Conservation (phyloP, 92 coral and sea anemone genomes). For the Epizoanthus illoricatus region DNA sequence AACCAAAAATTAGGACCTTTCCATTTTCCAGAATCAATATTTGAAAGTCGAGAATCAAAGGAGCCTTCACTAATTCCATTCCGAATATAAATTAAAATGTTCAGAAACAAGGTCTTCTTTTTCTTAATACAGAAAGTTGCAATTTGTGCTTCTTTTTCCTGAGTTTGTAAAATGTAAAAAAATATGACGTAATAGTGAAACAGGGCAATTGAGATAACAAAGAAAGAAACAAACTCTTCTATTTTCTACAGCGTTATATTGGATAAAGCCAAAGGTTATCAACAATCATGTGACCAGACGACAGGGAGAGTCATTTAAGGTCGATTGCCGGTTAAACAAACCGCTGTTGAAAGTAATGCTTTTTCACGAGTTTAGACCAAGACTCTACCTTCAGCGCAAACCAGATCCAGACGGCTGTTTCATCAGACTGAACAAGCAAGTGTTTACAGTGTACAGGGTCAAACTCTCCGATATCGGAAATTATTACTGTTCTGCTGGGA, state of each 20-base stretch:
- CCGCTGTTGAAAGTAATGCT: neutral
- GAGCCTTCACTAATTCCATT: too few relatives aligned
- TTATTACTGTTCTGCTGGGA: conserved; percentile 39
- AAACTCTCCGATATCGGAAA: conserved; percentile 26
- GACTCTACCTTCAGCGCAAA: neutral
- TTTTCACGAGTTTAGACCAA: conserved; percentile 20
- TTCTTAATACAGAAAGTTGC: too few relatives aligned
- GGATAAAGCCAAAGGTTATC: conserved; percentile 2
- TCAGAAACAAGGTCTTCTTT: too few relatives aligned
- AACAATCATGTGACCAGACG: conserved; percentile 12
- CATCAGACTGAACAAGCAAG: conserved; percentile 22
- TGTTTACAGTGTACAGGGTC: conserved; percentile 30
- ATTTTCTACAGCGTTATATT: neutral
- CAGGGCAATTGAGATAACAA: too few relatives aligned
- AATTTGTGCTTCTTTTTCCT: too few relatives aligned
- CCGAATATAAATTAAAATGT: too few relatives aligned
- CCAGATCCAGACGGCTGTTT: conserved; percentile 32
- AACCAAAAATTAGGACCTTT: too few relatives aligned
- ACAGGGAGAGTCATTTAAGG: conserved; percentile 14
- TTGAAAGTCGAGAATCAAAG: too few relatives aligned
- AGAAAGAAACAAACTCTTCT: neutral
- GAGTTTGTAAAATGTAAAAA: too few relatives aligned
- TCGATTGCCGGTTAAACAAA: conserved; percentile 32
- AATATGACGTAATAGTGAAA: too few relatives aligned
- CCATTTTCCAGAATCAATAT: too few relatives aligned